Evolutionary conservation across 2,797 vertebrate species (phyloP).

Genomic region (Gorsachius magnificus): DNA sequence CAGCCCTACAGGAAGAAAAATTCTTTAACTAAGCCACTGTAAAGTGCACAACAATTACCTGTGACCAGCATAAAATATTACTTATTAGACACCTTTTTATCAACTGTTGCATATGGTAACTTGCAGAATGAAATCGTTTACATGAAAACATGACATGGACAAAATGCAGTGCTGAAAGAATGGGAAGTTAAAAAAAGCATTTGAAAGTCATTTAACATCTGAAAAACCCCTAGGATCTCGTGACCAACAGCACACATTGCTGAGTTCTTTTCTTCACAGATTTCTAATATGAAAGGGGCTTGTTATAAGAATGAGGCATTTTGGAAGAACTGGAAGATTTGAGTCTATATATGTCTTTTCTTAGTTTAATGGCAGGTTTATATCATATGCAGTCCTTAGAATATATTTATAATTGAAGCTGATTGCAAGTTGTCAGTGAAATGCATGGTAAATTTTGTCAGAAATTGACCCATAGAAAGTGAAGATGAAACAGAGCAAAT

Average conservation of each 20-base stretch:
- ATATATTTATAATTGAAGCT: neutral
- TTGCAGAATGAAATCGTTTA: neutral
- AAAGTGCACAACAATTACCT: neutral
- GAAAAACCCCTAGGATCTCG: rapidly evolving
- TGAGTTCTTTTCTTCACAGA: neutral
- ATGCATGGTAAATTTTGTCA: neutral
- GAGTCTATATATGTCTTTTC: neutral
- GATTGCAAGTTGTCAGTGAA: neutral
- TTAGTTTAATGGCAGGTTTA: neutral
- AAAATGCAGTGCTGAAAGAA: neutral
- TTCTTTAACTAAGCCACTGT: neutral
- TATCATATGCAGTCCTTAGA: neutral
- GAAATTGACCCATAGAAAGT: neutral
- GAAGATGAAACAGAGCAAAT: neutral
- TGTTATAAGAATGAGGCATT: neutral
- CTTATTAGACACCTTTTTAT: neutral
- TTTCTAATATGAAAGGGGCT: neutral
- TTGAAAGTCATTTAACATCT: neutral
- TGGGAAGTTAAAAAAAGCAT: neutral
- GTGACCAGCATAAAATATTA: neutral
- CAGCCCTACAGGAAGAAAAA: neutral
- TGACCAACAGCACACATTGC: neutral
- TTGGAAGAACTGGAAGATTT: neutral
- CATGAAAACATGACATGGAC: neutral
- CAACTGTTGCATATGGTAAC: neutral